Evolutionary conservation across 2,888 invertebrate genomes (phyloP).

Genomic region (Charanyca ferruginea): DNA sequence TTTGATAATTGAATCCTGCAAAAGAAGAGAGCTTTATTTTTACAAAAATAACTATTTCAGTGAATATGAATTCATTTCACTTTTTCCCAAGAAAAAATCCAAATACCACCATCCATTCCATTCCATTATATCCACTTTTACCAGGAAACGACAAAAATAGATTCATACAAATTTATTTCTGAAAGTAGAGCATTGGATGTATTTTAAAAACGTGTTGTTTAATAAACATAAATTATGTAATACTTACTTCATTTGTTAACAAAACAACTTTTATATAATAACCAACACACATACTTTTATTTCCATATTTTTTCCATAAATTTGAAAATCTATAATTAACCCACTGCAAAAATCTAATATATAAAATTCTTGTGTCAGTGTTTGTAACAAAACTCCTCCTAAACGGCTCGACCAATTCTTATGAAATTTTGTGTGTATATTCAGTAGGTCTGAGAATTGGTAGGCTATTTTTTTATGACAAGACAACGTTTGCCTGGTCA

Average conservation of each 20-base stretch:
- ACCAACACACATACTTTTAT: too few species aligned
- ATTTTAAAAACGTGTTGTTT: slow-evolving; percentile 32
- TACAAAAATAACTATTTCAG: neutral
- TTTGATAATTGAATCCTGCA: neutral
- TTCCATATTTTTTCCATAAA: too few species aligned
- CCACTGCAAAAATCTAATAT: too few species aligned
- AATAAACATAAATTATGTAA: slow-evolving; percentile 21
- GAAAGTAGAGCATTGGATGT: slow-evolving; percentile 28
- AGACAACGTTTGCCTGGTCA: too few species aligned
- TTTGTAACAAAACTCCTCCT: too few species aligned
- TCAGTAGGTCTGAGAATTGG: too few species aligned
- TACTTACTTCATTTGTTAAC: slow-evolving; percentile 11
- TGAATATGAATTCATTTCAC: neutral
- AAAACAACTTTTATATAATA: slow-evolving; percentile 12
- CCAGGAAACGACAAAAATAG: slow-evolving; percentile 26
- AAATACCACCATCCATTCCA: too few species aligned
- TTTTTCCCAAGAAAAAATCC: slow-evolving; percentile 19
- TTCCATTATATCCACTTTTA: slow-evolving; percentile 15
- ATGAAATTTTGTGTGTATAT: too few species aligned
- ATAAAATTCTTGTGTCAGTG: too few species aligned
- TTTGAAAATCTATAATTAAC: neutral
- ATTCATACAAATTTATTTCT: slow-evolving; percentile 28
- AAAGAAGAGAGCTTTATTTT: neutral
- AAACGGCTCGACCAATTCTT: too few species aligned
- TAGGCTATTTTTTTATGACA: too few species aligned